Evolutionary conservation across 2,888 invertebrate species (phyloP).

Genomic region (Oscheius sp.): DNA sequence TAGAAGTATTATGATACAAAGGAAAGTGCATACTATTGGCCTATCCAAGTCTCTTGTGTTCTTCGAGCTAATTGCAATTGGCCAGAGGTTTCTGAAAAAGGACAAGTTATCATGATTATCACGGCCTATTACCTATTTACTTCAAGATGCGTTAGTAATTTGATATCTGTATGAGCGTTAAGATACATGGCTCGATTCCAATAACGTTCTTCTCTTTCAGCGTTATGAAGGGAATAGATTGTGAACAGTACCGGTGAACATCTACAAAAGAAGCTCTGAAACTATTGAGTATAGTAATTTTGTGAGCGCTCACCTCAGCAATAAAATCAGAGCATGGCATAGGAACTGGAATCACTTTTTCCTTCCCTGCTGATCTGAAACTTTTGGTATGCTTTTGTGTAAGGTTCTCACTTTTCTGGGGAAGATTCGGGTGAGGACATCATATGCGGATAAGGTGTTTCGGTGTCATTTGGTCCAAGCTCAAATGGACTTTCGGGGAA

Average conservation of each 20-base stretch:
- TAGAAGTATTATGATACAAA: neutral
- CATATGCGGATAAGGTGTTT: neutral
- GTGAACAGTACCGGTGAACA: conserved; percentile 36
- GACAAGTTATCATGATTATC: neutral
- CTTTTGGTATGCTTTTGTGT: neutral
- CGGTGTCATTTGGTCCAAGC: conserved; percentile 7
- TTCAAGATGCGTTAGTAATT: conserved; percentile 28
- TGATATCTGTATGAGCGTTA: conserved; percentile 36
- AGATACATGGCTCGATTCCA: conserved; percentile 34
- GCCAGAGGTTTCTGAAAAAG: conserved; percentile 22
- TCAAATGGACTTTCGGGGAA: conserved; percentile 24
- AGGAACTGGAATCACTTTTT: conserved; percentile 10
- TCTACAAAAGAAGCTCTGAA: conserved; percentile 21
- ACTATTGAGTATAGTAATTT: neutral
- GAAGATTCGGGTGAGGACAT: conserved; percentile 30
- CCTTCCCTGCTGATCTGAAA: neutral
- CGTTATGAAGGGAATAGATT: conserved; percentile 25
- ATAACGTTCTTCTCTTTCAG: conserved; percentile 28
- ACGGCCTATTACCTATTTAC: conserved; percentile 3
- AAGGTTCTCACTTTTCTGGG: conserved; percentile 22
- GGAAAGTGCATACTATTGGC: conserved; percentile 19
- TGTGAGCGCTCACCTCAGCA: conserved; percentile 13
- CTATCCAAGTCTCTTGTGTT: conserved; percentile 22
- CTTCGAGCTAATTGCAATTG: conserved; percentile 2
- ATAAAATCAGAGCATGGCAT: conserved; percentile 21